Evolutionary conservation across 2,113 vertebrate species (phyloP).

Genomic region (Clarias magur): DNA sequence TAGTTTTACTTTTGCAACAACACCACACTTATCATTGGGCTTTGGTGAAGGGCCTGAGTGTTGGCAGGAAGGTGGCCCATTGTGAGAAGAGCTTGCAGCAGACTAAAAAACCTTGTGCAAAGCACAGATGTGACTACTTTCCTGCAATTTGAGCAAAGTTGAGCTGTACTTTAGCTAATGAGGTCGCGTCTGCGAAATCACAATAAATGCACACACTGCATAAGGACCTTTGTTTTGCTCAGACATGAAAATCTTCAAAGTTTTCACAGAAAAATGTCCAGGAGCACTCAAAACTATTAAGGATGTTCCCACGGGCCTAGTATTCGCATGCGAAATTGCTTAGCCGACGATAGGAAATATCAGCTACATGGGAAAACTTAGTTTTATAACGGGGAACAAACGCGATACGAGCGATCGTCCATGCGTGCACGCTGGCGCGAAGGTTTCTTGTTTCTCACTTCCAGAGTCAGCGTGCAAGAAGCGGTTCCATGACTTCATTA

Average conservation of each 20-base stretch:
- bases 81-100: conserved; percentile 25
- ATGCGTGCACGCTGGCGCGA: neutral
- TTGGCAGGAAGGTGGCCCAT: conserved; percentile 39
- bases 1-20: conserved; percentile 87
- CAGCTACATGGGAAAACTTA: neutral
- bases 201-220: conserved; percentile 19
- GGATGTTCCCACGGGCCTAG: neutral
- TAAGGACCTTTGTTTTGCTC: conserved; percentile 19
- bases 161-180: conserved; percentile 18
- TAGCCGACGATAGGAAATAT: neutral
- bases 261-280: neutral
- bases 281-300: conserved; percentile 21
- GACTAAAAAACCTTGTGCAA: conserved; percentile 24
- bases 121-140: conserved; percentile 4
- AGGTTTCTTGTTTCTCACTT: conserved; percentile 5
- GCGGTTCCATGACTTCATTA: conserved; percentile 50
- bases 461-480: conserved; percentile 29
- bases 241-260: conserved; percentile 20
- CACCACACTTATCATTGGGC: conserved; percentile 82
- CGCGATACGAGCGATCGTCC: neutral
- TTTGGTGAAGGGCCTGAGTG: conserved; percentile 35
- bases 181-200: conserved; percentile 13
- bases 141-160: conserved; percentile 21
- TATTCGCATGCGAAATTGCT: conserved; percentile 9
- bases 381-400: neutral